These are phyloP conservation scores for Gorsachius magnificus DNA, from an alignment of 2,797 vertebrate species.

Conservation along the genomic window DNA sequence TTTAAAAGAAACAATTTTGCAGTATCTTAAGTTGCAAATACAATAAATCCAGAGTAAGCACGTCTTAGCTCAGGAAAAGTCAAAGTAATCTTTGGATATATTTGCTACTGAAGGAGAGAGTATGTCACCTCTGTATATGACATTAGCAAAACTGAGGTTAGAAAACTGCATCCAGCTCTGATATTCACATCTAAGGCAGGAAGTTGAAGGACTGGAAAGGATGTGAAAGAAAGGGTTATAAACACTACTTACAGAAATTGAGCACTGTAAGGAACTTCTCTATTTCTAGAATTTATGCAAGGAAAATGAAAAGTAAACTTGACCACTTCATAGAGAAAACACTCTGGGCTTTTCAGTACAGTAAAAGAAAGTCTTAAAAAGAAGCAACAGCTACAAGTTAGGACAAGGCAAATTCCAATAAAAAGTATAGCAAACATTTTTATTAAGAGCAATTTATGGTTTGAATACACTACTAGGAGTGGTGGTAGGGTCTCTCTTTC, in stretches of 20 bases:
- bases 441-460: background rate
- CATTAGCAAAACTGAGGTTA: background rate
- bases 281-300: background rate
- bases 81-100: background rate
- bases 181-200: background rate
- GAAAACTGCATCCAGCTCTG: background rate
- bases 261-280: background rate
- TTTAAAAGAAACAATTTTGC: background rate
- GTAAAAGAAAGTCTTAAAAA: background rate
- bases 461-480: background rate
- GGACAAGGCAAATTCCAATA: background rate
- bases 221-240: background rate
- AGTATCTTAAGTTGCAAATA: background rate
- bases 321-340: background rate
- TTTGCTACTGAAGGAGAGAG: background rate
- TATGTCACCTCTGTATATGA: background rate
- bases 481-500: background rate
- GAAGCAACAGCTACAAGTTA: background rate
- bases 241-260: background rate
- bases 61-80: background rate
- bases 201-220: background rate
- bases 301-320: background rate
- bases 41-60: background rate
- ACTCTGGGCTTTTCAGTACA: background rate
- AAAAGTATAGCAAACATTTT: background rate